A percentile compares a stretch with the other conserved stretches of the same genome.
Evolutionary conservation across 2,888 invertebrate genomes (phyloP).

Genomic region (Hemicrepidius hirtus): DNA sequence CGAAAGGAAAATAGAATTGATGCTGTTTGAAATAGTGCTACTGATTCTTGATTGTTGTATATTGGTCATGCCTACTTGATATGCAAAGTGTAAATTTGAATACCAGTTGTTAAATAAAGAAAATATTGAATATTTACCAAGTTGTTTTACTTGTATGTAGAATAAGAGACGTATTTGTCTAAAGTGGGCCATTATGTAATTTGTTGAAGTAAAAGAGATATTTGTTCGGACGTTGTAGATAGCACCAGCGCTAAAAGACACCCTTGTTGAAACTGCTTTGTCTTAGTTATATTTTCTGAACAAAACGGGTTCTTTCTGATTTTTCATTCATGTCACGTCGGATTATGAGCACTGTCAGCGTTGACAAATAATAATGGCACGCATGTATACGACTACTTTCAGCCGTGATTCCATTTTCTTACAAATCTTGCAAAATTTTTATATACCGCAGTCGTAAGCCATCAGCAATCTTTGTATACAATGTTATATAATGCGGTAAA

Average conservation of each 20-base stretch:
- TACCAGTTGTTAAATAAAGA: too few relatives aligned
- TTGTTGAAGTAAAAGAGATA: neutral
- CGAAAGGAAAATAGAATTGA: too few relatives aligned
- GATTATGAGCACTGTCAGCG: conserved; percentile 33
- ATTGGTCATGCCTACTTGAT: too few relatives aligned
- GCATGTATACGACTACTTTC: conserved; percentile 30
- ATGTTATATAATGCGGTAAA: conserved; percentile 5
- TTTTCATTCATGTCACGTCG: conserved; percentile 32
- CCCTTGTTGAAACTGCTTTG: conserved; percentile 27
- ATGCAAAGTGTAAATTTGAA: too few relatives aligned
- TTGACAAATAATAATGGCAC: conserved; percentile 34
- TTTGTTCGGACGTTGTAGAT: conserved; percentile 8
- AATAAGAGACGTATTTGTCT: neutral
- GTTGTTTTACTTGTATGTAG: too few relatives aligned
- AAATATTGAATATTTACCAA: too few relatives aligned
- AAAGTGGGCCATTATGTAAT: neutral
- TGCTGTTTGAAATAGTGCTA: too few relatives aligned
- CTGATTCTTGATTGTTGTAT: too few relatives aligned
- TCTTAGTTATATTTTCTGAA: conserved; percentile 30
- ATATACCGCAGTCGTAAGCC: conserved; percentile 24
- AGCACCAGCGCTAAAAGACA: conserved; percentile 15
- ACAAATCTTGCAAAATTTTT: conserved; percentile 34
- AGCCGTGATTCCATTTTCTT: conserved; percentile 32
- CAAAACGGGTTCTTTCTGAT: conserved; percentile 22
- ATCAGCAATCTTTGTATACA: conserved; percentile 20